Percentiles rank a stretch among this genome's conserved stretches.
phyloP scores from a whole-genome alignment of 2,113 vertebrate genomes.

The Thomomys bottae region DNA sequence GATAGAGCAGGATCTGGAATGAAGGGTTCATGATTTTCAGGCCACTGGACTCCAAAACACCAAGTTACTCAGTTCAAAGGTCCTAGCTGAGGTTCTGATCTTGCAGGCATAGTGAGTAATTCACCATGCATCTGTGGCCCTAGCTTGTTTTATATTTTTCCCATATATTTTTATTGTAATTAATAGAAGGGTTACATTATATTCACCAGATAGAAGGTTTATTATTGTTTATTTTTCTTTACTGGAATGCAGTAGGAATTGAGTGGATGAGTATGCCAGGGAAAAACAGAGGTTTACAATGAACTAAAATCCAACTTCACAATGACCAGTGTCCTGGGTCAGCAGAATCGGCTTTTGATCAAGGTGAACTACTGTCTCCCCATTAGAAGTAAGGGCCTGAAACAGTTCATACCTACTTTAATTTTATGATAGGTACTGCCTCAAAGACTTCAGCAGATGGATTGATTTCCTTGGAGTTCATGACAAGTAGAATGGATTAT shows the following conservation, averaged over 20 bases:
- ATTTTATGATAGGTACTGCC: not conserved
- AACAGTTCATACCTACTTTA: not conserved
- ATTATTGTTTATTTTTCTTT: not conserved
- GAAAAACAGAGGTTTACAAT: not conserved
- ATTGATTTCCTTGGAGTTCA: not conserved
- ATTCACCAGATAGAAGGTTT: too few relatives aligned
- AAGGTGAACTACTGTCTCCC: not conserved
- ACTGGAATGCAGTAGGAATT: not conserved
- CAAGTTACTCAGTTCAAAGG: not conserved
- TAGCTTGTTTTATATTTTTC: too few relatives aligned
- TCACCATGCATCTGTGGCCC: not conserved
- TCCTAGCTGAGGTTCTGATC: not conserved
- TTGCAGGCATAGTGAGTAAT: not conserved
- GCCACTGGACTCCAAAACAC: not conserved
- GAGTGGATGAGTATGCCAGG: not conserved
- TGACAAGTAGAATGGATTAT: slow-evolving; percentile 29
- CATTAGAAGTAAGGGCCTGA: not conserved
- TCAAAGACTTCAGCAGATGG: slow-evolving; percentile 31
- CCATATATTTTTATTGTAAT: too few relatives aligned
- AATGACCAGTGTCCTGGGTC: not conserved
- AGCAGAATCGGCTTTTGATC: not conserved
- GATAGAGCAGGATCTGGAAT: not conserved
- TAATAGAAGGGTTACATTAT: too few relatives aligned
- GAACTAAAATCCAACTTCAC: not conserved
- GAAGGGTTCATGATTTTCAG: not conserved